A percentile compares a stretch with the other conserved stretches of the same genome.
Evolutionary conservation across 2,797 vertebrate genomes (phyloP).

Genomic region (Clarias fuscus): DNA sequence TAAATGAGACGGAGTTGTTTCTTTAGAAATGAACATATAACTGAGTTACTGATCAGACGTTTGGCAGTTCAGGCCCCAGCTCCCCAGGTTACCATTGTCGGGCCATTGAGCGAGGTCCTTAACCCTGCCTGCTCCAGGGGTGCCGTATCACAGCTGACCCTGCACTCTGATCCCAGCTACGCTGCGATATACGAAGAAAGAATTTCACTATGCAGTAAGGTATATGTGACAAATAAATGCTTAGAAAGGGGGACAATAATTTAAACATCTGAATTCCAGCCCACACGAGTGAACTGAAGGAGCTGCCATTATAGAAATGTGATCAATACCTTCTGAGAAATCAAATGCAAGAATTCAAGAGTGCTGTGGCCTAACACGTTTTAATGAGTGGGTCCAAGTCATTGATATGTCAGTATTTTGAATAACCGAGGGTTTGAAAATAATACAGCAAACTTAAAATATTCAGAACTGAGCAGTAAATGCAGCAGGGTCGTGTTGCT

Average conservation of each 20-base stretch:
- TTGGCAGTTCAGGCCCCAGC: too few species aligned
- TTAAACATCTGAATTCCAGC: neutral
- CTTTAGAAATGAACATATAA: neutral
- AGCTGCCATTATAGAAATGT: neutral
- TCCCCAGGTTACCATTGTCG: too few species aligned
- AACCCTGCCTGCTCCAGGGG: too few species aligned
- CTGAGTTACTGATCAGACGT: too few species aligned
- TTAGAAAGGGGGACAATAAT: neutral
- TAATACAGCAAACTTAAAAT: neutral
- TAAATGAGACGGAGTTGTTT: neutral
- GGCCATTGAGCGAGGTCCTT: too few species aligned
- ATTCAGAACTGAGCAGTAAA: neutral
- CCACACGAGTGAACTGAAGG: too few species aligned
- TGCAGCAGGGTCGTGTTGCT: neutral
- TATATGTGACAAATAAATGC: too few species aligned
- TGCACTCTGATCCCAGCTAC: too few species aligned
- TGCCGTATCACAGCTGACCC: too few species aligned
- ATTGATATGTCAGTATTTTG: neutral
- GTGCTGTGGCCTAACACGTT: neutral
- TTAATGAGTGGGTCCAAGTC: neutral
- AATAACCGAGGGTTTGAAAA: conserved; percentile 6
- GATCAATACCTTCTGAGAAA: neutral
- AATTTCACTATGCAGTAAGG: too few species aligned
- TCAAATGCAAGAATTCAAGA: neutral
- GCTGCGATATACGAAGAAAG: too few species aligned